These are phyloP conservation scores for Chrysaora quinquecirrha DNA, from an alignment of 30 jellyfish, hydroid and myxozoan species.

Conservation along the genomic window DNA sequence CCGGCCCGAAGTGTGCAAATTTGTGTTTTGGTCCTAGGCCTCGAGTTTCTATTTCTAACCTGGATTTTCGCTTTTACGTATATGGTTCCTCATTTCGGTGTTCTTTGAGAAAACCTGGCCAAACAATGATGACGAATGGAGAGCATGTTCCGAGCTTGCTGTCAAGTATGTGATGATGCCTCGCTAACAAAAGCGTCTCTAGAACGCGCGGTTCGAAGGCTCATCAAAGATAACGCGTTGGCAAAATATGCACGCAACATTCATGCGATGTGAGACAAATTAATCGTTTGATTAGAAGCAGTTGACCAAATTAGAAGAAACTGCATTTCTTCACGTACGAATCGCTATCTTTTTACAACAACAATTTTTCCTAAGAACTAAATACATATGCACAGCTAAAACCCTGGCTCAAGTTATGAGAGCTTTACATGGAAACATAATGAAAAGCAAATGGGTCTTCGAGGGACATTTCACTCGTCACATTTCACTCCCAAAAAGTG, in stretches of 20 bases:
- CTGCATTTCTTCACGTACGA: no score
- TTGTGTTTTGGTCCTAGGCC: not conserved
- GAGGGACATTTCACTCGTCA: no score
- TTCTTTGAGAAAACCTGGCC: not conserved
- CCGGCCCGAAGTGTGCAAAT: not conserved
- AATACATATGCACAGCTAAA: no score
- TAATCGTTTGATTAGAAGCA: no score
- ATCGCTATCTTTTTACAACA: no score
- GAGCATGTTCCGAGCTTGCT: not conserved
- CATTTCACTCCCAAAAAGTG: no score
- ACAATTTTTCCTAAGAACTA: no score
- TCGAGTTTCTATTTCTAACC: not conserved
- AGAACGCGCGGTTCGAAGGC: not conserved
- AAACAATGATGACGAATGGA: not conserved
- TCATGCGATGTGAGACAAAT: not conserved
- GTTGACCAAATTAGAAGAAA: no score
- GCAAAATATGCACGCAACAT: not conserved
- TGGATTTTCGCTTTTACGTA: not conserved
- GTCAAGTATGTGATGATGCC: not conserved
- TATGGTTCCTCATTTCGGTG: not conserved
- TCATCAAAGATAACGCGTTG: not conserved
- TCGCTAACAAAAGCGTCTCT: not conserved
- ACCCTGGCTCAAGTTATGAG: no score
- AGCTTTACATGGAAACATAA: no score
- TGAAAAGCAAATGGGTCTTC: no score